A percentile compares a stretch with the other conserved stretches of the same genome.
Evolutionary conservation across 2,888 invertebrate species (phyloP).

Genomic region (Sceliomorpha sp.): DNA sequence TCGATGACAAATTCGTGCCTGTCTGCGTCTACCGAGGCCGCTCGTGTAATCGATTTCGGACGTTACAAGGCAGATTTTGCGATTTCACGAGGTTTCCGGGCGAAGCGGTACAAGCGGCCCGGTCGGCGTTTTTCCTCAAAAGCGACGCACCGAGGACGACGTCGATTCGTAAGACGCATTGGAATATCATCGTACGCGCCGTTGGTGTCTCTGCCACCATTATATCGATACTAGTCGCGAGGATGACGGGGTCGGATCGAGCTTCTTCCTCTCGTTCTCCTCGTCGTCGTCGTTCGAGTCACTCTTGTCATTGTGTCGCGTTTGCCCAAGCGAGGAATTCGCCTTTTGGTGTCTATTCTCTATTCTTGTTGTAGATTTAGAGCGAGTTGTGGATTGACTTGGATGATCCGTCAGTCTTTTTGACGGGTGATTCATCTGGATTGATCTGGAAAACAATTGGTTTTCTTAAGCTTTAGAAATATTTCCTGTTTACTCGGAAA

Average conservation of each 20-base stretch:
- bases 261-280: not conserved
- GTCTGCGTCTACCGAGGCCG: constrained; percentile 38
- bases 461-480: not conserved
- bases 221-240: too few species aligned
- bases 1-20: constrained; percentile 62
- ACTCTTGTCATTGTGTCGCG: constrained; percentile 62
- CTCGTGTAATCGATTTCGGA: constrained; percentile 72
- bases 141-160: too few species aligned
- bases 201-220: too few species aligned
- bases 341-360: constrained; percentile 12
- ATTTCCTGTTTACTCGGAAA: too few species aligned
- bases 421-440: not conserved
- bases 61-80: constrained; percentile 65
- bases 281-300: constrained; percentile 59
- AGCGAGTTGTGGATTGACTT: too few species aligned
- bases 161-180: too few species aligned
- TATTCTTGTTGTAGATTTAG: not conserved
- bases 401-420: not conserved
- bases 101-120: constrained; percentile 3
- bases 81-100: constrained; percentile 43
- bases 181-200: too few species aligned
- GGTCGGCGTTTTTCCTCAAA: constrained; percentile 2
- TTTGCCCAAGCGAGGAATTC: constrained; percentile 28
- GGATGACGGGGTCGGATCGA: constrained; percentile 7
- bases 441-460: constrained; percentile 13